Evolutionary conservation across 2,113 vertebrate species (phyloP).

Genomic region (Urocitellus parryii): DNA sequence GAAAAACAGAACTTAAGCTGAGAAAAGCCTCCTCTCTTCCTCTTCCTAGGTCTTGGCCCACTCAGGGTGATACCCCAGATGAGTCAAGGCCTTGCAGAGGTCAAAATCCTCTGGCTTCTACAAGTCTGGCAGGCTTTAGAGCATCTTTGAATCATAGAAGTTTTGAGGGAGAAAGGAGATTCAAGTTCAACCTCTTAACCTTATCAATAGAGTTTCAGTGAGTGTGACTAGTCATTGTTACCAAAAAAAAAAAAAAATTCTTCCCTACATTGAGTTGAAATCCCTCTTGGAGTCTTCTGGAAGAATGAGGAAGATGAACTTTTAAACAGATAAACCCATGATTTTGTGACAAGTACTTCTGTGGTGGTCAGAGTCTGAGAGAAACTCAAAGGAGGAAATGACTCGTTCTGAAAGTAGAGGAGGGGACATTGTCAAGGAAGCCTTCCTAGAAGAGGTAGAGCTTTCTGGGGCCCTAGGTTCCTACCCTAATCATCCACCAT

Average conservation of each 20-base stretch:
- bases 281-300: not conserved
- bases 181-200: not conserved
- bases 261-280: not conserved
- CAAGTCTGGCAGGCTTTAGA: not conserved
- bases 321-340: not conserved
- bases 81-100: not conserved
- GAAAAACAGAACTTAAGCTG: not conserved
- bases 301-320: not conserved
- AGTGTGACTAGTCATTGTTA: not conserved
- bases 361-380: not conserved
- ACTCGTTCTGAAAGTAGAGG: not conserved
- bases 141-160: conserved; percentile 35
- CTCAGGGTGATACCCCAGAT: not conserved
- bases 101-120: not conserved
- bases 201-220: not conserved
- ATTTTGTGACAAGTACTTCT: not conserved
- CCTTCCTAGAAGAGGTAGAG: not conserved
- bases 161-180: not conserved
- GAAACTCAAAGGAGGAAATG: not conserved
- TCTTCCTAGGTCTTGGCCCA: not conserved
- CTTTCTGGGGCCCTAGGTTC: not conserved
- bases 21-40: not conserved
- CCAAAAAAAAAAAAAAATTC: not conserved
- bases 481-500: not conserved
- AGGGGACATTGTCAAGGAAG: not conserved